Conservation (phyloP, 2,797 vertebrate species). For the Cyprinodon diabolis region DNA sequence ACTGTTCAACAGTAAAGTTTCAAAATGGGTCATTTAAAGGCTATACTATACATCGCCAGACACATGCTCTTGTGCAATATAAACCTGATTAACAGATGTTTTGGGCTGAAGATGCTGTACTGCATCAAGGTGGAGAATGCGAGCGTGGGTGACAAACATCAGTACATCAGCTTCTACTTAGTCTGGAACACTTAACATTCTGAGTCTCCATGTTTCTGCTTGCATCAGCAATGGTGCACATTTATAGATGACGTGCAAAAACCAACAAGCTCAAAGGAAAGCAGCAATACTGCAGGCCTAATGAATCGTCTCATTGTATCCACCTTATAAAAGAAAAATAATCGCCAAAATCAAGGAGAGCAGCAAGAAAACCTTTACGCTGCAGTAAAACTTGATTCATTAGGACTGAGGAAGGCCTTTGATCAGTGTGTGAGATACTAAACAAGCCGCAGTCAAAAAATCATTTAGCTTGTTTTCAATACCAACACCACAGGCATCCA, state of each 20-base stretch:
- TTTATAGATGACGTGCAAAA: constrained; percentile 36
- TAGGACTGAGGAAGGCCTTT: constrained; percentile 18
- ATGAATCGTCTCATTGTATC: constrained; percentile 26
- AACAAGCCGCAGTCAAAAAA: constrained; percentile 15
- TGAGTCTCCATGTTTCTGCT: constrained; percentile 34
- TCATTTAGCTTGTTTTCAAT: constrained; percentile 8
- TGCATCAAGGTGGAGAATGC: constrained; percentile 46
- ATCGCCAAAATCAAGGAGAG: constrained; percentile 17
- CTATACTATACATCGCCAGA: constrained; percentile 1
- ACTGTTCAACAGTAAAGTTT: too few species aligned
- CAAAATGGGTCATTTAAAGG: not conserved
- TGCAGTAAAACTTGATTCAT: constrained; percentile 44
- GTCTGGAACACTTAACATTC: constrained; percentile 11
- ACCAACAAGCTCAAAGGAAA: constrained; percentile 45
- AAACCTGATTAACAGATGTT: constrained; percentile 40
- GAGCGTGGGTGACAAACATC: constrained; percentile 46
- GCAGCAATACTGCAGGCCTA: constrained; percentile 34
- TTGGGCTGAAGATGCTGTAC: constrained; percentile 34
- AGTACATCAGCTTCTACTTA: constrained; percentile 24
- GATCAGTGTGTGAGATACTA: constrained; percentile 23
- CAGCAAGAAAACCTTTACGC: constrained; percentile 18
- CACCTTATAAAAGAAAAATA: constrained; percentile 26
- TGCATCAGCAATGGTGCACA: constrained; percentile 41
- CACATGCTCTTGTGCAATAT: constrained; percentile 30
- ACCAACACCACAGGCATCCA: constrained; percentile 4